Base-by-base conservation (phyloP, 2,888 invertebrate genomes). In the Tinea trinotella region DNA sequence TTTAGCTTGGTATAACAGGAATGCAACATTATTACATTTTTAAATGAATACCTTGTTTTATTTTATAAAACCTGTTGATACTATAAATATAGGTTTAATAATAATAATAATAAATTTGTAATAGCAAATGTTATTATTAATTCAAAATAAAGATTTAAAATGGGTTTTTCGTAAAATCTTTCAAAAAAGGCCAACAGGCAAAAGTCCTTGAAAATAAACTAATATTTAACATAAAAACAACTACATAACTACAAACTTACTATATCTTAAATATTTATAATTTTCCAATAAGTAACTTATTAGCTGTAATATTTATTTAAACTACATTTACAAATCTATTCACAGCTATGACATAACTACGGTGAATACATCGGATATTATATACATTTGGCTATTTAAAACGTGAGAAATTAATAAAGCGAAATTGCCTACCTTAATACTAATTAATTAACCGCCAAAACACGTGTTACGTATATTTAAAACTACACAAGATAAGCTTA, bases 311-410 rank as follows among this genome's bases (percentile, higher is more conserved):
- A 40, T 40, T 40, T 13, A 40, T 40, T 12, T 15, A 40, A 40
- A 40, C 6, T 13, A 22, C 20, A n/a, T 24, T 12, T n/a, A 24
- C 24, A 50, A 17, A 30, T 50, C 50, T 84, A 84, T 74, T 78
- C 79, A 56, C 73, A 69, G 77, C 65, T 82, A 84, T 85, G 84
- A 85, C 84, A 84, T 85, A 84, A 83, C n/a, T 82, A 71, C 60
- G 68, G 61, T 70, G 67, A 66, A 64, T 76, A 72, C 72, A 72
- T 61, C 59, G 71, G 82, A 77, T 80, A 82, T 62, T 65, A 72
- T 81, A 83, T 76, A 83, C 76, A 67, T 60, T n/a, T 15, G 6
- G 13, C 5, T 7, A 40, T 40, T 7, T 40, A 13, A 40, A 5
- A 12, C n/a, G 6, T 40, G 13, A 40, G 9, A 35, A 15, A 40